Conservation (phyloP, 2,797 vertebrate species). For the Premnoplex brunnescens region DNA sequence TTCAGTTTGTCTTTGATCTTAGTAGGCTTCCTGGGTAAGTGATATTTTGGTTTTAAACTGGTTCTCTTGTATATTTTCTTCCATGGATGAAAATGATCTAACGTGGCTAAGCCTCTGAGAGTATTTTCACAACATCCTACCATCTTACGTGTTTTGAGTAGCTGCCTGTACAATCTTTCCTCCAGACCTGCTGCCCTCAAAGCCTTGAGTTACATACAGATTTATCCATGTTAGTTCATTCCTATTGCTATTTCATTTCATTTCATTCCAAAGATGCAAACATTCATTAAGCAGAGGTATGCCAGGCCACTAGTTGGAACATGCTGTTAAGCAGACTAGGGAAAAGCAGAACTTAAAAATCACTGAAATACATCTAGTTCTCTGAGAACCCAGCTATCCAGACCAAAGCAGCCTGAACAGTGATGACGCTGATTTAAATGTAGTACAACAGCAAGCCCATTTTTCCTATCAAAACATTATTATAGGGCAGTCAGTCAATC, state of each 20-base stretch:
- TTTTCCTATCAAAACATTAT: background rate
- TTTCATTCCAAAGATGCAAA: background rate
- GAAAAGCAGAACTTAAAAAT: slow-evolving; percentile 25
- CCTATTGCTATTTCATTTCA: background rate
- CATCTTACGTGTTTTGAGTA: background rate
- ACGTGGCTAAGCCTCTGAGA: background rate
- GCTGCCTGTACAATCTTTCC: background rate
- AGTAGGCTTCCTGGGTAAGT: background rate
- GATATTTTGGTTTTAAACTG: background rate
- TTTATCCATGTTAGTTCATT: background rate
- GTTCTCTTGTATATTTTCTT: background rate
- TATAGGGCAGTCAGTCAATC: background rate
- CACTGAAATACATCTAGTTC: background rate
- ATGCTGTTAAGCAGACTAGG: background rate
- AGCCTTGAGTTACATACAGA: background rate
- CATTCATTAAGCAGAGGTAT: background rate
- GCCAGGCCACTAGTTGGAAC: background rate
- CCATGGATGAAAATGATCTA: background rate
- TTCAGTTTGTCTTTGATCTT: background rate
- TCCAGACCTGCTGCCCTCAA: background rate
- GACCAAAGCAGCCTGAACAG: slow-evolving; percentile 25
- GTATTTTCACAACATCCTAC: background rate
- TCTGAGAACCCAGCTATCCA: background rate
- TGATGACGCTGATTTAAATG: background rate
- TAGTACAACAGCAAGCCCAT: background rate